Percentiles rank a stretch among this genome's conserved stretches.
These are phyloP conservation scores for Tachystola acroxantha DNA, from an alignment of 2,888 invertebrate species.

Conservation along the genomic window DNA sequence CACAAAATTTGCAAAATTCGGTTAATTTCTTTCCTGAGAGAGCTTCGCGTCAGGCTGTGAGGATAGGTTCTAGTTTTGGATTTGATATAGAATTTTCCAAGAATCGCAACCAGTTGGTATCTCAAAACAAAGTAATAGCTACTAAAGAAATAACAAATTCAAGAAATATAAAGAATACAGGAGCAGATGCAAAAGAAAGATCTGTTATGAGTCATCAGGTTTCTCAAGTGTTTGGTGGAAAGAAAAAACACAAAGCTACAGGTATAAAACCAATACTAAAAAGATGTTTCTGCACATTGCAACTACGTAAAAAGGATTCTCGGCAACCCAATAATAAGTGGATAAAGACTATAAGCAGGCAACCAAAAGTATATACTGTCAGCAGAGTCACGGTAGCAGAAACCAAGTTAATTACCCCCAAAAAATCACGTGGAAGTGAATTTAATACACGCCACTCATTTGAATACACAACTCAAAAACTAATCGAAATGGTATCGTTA, in stretches of 20 bases:
- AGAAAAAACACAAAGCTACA: constrained; percentile 18
- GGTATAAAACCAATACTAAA: constrained; percentile 26
- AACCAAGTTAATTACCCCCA: constrained; percentile 6
- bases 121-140: not conserved
- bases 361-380: constrained; percentile 12
- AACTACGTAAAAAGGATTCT: constrained; percentile 25
- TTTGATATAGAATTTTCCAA: constrained; percentile 25
- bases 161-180: constrained; percentile 10
- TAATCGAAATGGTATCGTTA: not conserved
- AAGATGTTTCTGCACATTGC: constrained; percentile 33
- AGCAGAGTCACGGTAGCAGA: constrained; percentile 13
- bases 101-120: constrained; percentile 2
- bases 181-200: constrained; percentile 3
- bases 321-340: constrained; percentile 12
- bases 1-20: not conserved
- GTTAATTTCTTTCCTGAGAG: not conserved
- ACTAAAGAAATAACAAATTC: constrained; percentile 6
- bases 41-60: constrained; percentile 12
- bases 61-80: constrained; percentile 22
- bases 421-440: not conserved
- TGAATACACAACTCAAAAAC: not conserved
- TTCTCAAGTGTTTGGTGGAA: constrained; percentile 17
- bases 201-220: constrained; percentile 10
- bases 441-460: not conserved
- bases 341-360: constrained; percentile 4